Conservation (phyloP, 2,797 vertebrate genomes). For the Caiman crocodilus region DNA sequence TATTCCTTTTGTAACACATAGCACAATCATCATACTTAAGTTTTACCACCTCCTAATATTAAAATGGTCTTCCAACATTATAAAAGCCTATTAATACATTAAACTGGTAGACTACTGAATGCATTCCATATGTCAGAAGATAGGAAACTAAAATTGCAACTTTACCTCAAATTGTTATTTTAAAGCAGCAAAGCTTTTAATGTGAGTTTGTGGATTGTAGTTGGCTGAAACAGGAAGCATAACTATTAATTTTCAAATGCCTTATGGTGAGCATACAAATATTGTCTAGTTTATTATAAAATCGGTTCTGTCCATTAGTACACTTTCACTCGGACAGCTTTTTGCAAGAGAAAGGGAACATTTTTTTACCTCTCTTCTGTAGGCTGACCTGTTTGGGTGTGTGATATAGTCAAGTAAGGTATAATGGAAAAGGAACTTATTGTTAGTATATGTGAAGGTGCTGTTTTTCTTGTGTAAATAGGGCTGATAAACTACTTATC, state of each 20-base stretch:
- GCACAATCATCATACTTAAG: background rate
- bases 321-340: conserved; percentile 7
- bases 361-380: background rate
- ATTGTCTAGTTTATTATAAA: background rate
- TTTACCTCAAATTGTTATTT: conserved; percentile 12
- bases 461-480: background rate
- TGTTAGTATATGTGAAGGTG: background rate
- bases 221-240: background rate
- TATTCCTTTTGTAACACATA: background rate
- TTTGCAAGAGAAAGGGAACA: background rate
- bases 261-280: background rate
- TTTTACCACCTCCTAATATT: background rate
- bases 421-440: background rate
- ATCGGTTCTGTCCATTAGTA: background rate
- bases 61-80: background rate
- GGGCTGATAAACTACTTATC: conserved; percentile 3
- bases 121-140: background rate
- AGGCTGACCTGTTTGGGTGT: background rate
- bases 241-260: conserved; percentile 21
- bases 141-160: background rate
- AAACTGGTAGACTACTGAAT: background rate
- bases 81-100: conserved; percentile 23
- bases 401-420: background rate
- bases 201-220: background rate
- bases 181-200: background rate